Percentiles rank a stretch among this genome's conserved stretches.
Evolutionary conservation across 2,797 vertebrate species (phyloP).

Genomic region (Onychomys arenicola): DNA sequence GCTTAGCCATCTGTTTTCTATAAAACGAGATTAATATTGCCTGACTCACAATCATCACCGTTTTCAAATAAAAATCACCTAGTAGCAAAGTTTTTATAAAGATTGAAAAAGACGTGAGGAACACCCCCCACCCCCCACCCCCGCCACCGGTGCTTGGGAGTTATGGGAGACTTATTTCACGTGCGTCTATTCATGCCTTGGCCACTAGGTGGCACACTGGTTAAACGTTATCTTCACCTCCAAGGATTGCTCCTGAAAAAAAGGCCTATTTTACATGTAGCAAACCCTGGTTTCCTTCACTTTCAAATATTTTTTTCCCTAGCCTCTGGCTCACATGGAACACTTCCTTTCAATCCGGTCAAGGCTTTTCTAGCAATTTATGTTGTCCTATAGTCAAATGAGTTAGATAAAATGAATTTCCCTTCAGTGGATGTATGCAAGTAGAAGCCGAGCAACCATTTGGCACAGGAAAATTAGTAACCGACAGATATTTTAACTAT

Average conservation of each 20-base stretch:
- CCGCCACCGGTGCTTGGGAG: not conserved
- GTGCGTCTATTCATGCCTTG: not conserved
- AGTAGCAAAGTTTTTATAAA: not conserved
- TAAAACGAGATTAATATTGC: constrained; percentile 4
- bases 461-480: not conserved
- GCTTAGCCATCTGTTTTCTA: not conserved
- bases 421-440: not conserved
- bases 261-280: not conserved
- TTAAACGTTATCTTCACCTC: constrained; percentile 51
- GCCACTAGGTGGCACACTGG: constrained; percentile 71
- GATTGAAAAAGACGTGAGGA: not conserved
- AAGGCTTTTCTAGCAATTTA: not conserved
- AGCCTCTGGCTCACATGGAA: not conserved
- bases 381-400: not conserved
- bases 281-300: not conserved
- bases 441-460: not conserved
- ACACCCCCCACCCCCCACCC: rapidly evolving
- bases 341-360: not conserved
- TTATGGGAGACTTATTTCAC: not conserved
- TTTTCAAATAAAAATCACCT: not conserved
- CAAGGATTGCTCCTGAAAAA: not conserved
- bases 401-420: not conserved
- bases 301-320: not conserved
- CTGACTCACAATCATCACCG: not conserved
- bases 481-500: not conserved